Conservation (phyloP, 1,140 invertebrate species). For the Drosophila ambigua region DNA sequence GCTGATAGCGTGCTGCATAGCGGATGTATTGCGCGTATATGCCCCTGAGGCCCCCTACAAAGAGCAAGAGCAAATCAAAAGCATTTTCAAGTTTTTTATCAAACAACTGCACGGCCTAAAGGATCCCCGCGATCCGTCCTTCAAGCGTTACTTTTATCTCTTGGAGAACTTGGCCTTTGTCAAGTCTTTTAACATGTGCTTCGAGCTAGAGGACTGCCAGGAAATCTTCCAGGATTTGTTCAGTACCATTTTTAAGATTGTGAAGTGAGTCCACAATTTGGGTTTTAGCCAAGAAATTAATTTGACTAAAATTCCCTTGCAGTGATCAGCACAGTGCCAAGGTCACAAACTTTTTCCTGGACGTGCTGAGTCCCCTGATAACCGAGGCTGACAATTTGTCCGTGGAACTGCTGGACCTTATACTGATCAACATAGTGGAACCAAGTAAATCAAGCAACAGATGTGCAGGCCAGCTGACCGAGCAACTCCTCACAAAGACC, state of each 20-base stretch:
- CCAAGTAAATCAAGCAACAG: conserved; percentile 96
- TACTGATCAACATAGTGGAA: conserved; percentile 97
- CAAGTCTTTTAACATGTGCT: conserved; percentile 99
- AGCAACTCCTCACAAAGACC: conserved; percentile 95
- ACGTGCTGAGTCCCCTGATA: conserved; percentile 96
- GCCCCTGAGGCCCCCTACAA: conserved; percentile 99
- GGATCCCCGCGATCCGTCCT: conserved; percentile 98
- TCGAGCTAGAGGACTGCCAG: conserved; percentile 98
- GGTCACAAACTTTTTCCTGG: conserved; percentile 98
- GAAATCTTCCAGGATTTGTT: conserved; percentile 98
- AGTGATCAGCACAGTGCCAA: conserved; percentile 98
- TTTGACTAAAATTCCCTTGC: conserved; percentile 48
- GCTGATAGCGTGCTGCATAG: conserved; percentile 97
- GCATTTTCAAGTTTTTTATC: conserved; percentile 97
- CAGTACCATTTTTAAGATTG: conserved; percentile 97
- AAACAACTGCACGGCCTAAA: conserved; percentile 96
- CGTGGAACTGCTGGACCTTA: conserved; percentile 96
- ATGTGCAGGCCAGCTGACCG: conserved; percentile 95
- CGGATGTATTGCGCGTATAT: conserved; percentile 98
- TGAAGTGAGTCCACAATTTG: conserved; percentile 89
- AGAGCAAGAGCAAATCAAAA: conserved; percentile 95
- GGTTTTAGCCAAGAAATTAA: conserved; percentile 4
- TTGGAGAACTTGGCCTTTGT: conserved; percentile 98
- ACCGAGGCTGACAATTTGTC: conserved; percentile 97
- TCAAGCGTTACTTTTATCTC: conserved; percentile 98